These are phyloP conservation scores for Coregonus suidteri DNA, from an alignment of 2,797 vertebrate species.

Conservation along the genomic window DNA sequence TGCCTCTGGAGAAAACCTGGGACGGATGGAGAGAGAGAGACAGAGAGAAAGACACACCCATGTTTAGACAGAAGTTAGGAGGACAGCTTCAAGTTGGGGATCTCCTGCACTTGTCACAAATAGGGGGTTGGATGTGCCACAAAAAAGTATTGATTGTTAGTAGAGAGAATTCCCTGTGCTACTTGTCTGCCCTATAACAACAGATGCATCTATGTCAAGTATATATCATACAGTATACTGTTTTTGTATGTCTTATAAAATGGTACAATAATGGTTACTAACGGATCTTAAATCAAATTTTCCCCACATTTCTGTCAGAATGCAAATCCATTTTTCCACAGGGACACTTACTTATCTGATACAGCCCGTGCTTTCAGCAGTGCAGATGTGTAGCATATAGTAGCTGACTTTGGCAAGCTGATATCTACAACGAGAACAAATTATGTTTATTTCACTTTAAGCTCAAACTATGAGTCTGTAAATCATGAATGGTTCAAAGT, in stretches of 20 bases:
- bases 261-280: background rate
- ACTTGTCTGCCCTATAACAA: no score
- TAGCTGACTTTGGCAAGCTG: conserved; percentile 98
- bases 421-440: conserved; percentile 81
- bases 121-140: no score
- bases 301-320: background rate
- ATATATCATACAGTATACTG: background rate
- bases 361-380: conserved; percentile 97
- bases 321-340: background rate
- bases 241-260: background rate
- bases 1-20: conserved; percentile 96
- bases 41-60: background rate
- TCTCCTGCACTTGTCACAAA: background rate
- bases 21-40: conserved; percentile 13
- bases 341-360: conserved; percentile 91
- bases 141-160: no score
- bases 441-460: background rate
- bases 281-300: background rate
- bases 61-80: conserved; percentile 5
- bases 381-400: conserved; percentile 99
- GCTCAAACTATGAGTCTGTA: background rate
- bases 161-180: no score
- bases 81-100: background rate
- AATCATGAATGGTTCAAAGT: background rate
- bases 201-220: no score